phyloP scores from a whole-genome alignment of 2,113 vertebrate species.

The Platysternon megacephalum region DNA sequence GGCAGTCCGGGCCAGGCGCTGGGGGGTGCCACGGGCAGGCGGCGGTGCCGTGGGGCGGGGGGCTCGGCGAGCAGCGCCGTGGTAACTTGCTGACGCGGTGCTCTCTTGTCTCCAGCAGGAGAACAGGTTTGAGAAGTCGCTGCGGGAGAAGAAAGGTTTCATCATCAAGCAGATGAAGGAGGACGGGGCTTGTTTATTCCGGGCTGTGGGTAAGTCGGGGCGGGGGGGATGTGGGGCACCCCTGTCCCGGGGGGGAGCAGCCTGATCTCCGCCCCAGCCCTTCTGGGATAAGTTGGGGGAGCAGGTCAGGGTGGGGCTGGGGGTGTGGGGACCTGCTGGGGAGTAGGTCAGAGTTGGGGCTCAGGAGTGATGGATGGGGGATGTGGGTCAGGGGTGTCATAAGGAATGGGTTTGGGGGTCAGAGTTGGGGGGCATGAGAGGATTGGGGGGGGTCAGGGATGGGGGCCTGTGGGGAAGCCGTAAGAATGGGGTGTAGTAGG shows the following conservation, averaged over 20 bases:
- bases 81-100: neutral
- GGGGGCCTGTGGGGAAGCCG: too few relatives aligned
- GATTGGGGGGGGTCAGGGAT: too few relatives aligned
- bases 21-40: too few relatives aligned
- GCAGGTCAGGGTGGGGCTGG: too few relatives aligned
- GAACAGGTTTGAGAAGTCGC: slow-evolving; percentile 93
- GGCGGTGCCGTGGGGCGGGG: neutral
- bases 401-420: too few relatives aligned
- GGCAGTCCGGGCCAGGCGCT: too few relatives aligned
- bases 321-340: too few relatives aligned
- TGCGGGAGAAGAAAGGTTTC: slow-evolving; percentile 93
- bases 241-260: neutral
- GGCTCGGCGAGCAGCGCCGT: neutral
- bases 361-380: too few relatives aligned
- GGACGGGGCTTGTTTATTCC: slow-evolving; percentile 93
- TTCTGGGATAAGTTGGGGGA: neutral
- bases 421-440: too few relatives aligned
- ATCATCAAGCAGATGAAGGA: slow-evolving; percentile 98
- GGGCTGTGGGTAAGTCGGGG: slow-evolving; percentile 89
- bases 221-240: neutral
- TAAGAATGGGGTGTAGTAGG: too few relatives aligned
- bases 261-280: neutral
- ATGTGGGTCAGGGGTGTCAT: too few relatives aligned
- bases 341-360: too few relatives aligned
- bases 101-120: slow-evolving; percentile 86